Percentiles rank a stretch among this genome's conserved stretches.
These are phyloP conservation scores for Agrotis puta DNA, from an alignment of 2,888 invertebrate species.

Conservation along the genomic window DNA sequence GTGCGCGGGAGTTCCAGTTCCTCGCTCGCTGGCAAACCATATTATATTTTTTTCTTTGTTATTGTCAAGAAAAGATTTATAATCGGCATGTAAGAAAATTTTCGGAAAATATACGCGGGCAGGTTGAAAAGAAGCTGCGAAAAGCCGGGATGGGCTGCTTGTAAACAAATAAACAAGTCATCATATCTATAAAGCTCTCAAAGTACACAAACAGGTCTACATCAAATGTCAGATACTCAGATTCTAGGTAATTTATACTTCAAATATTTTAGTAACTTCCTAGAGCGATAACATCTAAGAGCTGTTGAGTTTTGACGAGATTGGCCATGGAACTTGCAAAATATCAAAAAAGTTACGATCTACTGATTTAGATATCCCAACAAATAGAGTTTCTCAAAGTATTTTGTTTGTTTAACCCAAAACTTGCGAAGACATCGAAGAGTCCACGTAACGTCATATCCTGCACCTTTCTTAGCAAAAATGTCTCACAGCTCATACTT, in stretches of 20 bases:
- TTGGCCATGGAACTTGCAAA: background rate
- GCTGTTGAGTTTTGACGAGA: conserved; percentile 8
- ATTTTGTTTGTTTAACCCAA: background rate
- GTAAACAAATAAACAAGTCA: conserved; percentile 13
- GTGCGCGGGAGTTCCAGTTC: too few relatives aligned
- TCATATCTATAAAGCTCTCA: background rate
- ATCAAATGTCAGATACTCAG: conserved; percentile 36
- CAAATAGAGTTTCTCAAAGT: background rate
- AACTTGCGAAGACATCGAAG: background rate
- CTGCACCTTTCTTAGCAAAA: conserved; percentile 6
- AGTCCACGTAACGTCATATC: background rate
- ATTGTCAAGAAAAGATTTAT: too few relatives aligned
- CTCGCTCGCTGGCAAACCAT: too few relatives aligned
- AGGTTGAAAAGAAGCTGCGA: too few relatives aligned
- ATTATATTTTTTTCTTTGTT: too few relatives aligned
- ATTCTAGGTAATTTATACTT: conserved; percentile 21
- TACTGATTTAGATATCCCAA: background rate
- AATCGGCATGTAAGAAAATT: too few relatives aligned
- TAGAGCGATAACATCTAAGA: conserved; percentile 18
- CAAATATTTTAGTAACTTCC: conserved; percentile 37
- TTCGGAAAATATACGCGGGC: too few relatives aligned
- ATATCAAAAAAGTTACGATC: background rate
- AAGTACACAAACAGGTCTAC: conserved; percentile 32
- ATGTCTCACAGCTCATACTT: conserved; percentile 28
- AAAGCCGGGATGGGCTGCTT: too few relatives aligned